A percentile compares a stretch with the other conserved stretches of the same genome.
phyloP scores from a whole-genome alignment of 2,888 invertebrate species.

The Ypsolopha scabrella region DNA sequence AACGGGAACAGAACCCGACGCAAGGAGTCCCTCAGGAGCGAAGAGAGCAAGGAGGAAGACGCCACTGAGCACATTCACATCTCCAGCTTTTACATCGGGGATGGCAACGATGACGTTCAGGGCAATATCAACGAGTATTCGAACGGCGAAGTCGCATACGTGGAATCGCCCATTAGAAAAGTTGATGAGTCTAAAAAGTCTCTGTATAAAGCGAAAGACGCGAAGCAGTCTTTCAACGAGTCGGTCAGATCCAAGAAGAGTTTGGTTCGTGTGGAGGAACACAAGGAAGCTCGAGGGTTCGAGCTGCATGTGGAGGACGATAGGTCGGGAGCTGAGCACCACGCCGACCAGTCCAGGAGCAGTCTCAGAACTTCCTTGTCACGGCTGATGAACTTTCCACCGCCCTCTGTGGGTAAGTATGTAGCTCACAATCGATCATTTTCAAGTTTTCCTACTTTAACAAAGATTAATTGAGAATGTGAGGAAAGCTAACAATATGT shows the following conservation, averaged over 20 bases:
- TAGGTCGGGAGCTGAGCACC: constrained; percentile 48
- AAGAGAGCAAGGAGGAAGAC: constrained; percentile 25
- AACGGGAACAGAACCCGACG: constrained; percentile 25
- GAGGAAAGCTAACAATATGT: too few relatives aligned
- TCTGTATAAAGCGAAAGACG: constrained; percentile 16
- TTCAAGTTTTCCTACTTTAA: too few relatives aligned
- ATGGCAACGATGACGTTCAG: constrained; percentile 14
- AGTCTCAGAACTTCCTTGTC: constrained; percentile 22
- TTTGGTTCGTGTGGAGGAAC: constrained; percentile 30
- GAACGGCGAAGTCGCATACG: background rate
- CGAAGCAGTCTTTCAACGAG: constrained; percentile 50
- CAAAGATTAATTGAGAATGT: too few relatives aligned
- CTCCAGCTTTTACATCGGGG: constrained; percentile 46
- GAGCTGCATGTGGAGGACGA: constrained; percentile 34
- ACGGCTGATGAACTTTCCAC: constrained; percentile 27
- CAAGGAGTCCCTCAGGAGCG: constrained; percentile 11
- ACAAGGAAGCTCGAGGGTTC: constrained; percentile 20
- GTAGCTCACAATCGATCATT: background rate
- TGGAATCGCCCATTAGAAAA: background rate
- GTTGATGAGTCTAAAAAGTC: background rate
- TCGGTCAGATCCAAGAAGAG: constrained; percentile 36
- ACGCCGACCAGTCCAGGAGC: constrained; percentile 35
- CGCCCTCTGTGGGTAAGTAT: constrained; percentile 46
- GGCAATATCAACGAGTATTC: background rate
- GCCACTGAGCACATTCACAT: constrained; percentile 22